Evolutionary conservation across 2,888 invertebrate species (phyloP), one percentile per base, ranked within the genome.

Genomic region (Pterostichus madidus): DNA sequence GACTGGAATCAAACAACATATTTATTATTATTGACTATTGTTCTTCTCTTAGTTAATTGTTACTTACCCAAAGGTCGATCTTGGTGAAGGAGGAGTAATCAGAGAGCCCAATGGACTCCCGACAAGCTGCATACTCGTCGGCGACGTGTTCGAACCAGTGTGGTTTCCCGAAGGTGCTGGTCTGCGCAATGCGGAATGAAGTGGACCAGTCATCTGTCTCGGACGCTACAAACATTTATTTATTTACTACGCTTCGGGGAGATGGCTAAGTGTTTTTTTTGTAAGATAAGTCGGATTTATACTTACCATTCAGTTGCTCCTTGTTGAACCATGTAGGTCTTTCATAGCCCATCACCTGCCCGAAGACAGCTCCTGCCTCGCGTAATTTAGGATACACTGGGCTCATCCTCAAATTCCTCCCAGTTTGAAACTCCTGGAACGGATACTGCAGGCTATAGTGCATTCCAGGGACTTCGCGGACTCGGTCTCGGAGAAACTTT

Each of bases 21-120:
- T 85, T 13, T 17, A 35, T 24, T n/a, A 71, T 73, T 39, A 15
- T 35, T 35, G 11, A 10, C 11, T 32, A 31, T 32, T 5, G n/a
- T n/a, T 4, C 7, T 3, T 17, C 17, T 39, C 39, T 39, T 7
- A 39, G 39, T 6, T 35, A 35, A n/a, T 24, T 24, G 24, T 2
- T 24, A 39, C 31, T 88, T 90, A 97, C 97, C 95, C 96, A 96
- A 84, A 99, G 90, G 90, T 99, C 99, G 84, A 98, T 94, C 91
- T 99, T 99, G 10, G 98, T 97, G 89, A 99, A 99, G 0, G 98
- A 98, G 1, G 98, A 98, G 91, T 99, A 99, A 90, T 99, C 99
- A 79, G 98, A 95, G 1, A 99, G 91, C 13, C 98, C 98, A 80
- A 99, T 95, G 1, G 95, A 93, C 90, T 99, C 98, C 79, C 99